Evolutionary conservation across 2,113 vertebrate genomes (phyloP).

Genomic region (Phalacrocorax pelagicus): DNA sequence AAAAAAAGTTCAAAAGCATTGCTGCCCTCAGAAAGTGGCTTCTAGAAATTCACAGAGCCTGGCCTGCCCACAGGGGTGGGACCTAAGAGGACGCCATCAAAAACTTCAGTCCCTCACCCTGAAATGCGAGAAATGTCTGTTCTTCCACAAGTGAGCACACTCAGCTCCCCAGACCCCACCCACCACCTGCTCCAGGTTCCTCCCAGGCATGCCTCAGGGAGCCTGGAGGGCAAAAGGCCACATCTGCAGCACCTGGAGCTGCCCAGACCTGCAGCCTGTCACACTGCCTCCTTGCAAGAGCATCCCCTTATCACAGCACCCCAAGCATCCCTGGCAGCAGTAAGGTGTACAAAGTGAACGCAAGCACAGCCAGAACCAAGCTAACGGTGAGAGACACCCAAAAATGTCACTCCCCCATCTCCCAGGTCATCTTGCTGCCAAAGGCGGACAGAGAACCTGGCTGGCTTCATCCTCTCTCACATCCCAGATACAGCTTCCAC

Average conservation of each 20-base stretch:
- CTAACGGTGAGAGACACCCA: not conserved
- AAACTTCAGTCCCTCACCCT: not conserved
- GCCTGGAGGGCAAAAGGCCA: not conserved
- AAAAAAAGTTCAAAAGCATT: not conserved
- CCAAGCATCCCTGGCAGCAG: not conserved
- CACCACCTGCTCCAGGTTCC: not conserved
- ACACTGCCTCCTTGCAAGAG: not conserved
- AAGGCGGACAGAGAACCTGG: not conserved
- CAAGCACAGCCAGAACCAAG: not conserved
- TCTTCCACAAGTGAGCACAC: not conserved
- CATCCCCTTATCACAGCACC: not conserved
- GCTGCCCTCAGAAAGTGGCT: not conserved
- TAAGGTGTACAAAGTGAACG: not conserved
- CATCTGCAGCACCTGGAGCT: not conserved
- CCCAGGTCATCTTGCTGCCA: not conserved
- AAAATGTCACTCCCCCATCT: not conserved
- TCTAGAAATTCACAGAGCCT: not conserved
- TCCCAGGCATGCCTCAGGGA: not conserved
- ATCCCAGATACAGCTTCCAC: not conserved
- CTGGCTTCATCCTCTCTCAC: not conserved
- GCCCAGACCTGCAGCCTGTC: not conserved
- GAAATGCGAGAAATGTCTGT: not conserved
- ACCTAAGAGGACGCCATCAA: not conserved
- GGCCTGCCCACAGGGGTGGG: not conserved
- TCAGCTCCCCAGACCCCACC: not conserved